These are phyloP conservation scores for Ecdyonurus torrentis DNA, from an alignment of 2,888 invertebrate species.

Conservation along the genomic window DNA sequence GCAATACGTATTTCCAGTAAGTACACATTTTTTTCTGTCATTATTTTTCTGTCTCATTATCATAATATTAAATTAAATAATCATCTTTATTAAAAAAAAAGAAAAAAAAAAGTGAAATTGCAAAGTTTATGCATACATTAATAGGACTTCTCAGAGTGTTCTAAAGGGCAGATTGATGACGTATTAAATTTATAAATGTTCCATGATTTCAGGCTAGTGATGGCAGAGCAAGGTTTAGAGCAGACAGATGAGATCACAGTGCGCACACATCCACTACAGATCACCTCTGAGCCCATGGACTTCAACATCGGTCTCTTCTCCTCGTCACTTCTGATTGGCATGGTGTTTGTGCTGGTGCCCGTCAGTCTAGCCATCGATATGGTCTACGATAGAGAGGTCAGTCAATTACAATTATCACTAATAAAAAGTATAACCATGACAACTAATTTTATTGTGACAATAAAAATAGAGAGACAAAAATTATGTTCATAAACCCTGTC, in stretches of 20 bases:
- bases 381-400: slow-evolving; percentile 69
- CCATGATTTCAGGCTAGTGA: slow-evolving; percentile 12
- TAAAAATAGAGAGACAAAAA: neutral
- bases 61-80: too few species aligned
- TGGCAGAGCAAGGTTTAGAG: slow-evolving; percentile 9
- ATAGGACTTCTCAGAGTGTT: too few species aligned
- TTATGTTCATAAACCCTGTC: too few species aligned
- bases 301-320: slow-evolving; percentile 54
- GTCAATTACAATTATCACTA: slow-evolving; percentile 11
- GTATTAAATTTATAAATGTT: too few species aligned
- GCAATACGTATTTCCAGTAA: slow-evolving; percentile 53
- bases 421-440: neutral
- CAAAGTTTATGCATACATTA: too few species aligned
- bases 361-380: slow-evolving; percentile 62
- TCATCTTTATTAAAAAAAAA: too few species aligned
- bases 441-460: neutral
- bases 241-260: slow-evolving; percentile 21
- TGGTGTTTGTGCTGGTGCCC: slow-evolving; percentile 63
- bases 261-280: slow-evolving; percentile 50
- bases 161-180: too few species aligned
- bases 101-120: too few species aligned
- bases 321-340: slow-evolving; percentile 60
- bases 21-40: slow-evolving; percentile 10
- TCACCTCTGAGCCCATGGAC: slow-evolving; percentile 53
- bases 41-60: neutral